phyloP scores from a whole-genome alignment of 2,113 vertebrate species.

The Sula dactylatra region DNA sequence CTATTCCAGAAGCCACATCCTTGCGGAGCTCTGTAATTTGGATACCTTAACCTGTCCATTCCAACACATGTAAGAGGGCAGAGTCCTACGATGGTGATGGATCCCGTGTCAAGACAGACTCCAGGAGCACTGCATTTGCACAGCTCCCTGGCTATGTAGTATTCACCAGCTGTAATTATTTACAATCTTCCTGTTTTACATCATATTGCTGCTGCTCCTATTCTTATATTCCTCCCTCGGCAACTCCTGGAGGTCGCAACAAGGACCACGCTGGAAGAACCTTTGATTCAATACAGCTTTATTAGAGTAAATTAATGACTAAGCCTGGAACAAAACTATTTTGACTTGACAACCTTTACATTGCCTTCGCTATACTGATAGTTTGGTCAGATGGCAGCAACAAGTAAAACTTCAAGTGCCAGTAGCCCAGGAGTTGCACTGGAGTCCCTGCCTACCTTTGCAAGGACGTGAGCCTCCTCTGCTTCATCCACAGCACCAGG shows the following conservation, averaged over 20 bases:
- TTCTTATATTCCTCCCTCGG: background rate
- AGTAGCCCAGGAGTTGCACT: background rate
- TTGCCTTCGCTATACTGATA: background rate
- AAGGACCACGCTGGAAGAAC: background rate
- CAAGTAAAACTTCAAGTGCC: background rate
- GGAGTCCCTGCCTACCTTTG: background rate
- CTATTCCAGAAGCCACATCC: background rate
- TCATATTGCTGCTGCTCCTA: background rate
- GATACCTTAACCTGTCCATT: background rate
- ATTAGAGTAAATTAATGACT: background rate
- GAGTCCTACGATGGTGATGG: background rate
- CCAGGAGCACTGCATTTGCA: rapidly evolving
- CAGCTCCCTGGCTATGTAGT: rapidly evolving
- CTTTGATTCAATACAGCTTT: background rate
- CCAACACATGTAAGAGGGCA: rapidly evolving
- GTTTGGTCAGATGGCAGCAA: background rate
- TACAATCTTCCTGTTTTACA: background rate
- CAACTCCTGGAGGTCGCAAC: background rate
- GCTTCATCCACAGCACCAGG: background rate
- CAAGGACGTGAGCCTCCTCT: background rate
- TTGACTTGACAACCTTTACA: background rate
- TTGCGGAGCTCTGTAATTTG: background rate
- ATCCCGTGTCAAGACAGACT: rapidly evolving
- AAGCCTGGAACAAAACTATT: background rate
- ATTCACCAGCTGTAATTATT: background rate